These are phyloP conservation scores for Phalacrocorax brasilianus DNA, from an alignment of 2,113 vertebrate genomes.

Conservation along the genomic window DNA sequence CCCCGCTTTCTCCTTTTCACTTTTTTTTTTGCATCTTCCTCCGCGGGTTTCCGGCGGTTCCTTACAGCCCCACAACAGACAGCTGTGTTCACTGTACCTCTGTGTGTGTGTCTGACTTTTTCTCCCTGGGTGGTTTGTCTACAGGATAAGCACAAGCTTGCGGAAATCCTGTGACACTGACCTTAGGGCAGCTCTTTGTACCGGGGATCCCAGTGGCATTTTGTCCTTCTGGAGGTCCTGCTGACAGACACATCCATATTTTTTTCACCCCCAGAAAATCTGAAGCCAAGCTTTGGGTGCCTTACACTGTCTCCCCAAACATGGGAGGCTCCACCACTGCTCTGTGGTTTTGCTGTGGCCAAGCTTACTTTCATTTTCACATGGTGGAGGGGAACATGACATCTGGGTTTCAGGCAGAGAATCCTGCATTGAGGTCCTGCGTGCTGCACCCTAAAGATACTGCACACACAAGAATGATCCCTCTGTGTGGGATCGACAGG, in stretches of 20 bases:
- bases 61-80: conserved; percentile 24
- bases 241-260: neutral
- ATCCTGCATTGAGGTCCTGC: neutral
- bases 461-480: neutral
- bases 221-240: neutral
- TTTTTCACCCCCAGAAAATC: neutral
- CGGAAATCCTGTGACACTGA: neutral
- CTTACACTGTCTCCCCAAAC: neutral
- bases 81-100: conserved; percentile 32
- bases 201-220: neutral
- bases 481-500: neutral
- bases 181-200: neutral
- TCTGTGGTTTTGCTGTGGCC: neutral
- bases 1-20: neutral
- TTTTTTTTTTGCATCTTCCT: neutral
- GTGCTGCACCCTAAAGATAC: neutral
- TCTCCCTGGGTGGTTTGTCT: neutral
- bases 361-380: neutral
- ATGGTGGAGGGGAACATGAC: neutral
- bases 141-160: conserved; percentile 23
- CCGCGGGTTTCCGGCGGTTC: conserved; percentile 21
- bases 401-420: neutral
- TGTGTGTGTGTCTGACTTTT: neutral
- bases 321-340: neutral
- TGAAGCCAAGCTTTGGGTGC: neutral